Evolutionary conservation across 2,797 vertebrate genomes (phyloP), one percentile per base, ranked within the genome.

Genomic region (Acanthis flammea): DNA sequence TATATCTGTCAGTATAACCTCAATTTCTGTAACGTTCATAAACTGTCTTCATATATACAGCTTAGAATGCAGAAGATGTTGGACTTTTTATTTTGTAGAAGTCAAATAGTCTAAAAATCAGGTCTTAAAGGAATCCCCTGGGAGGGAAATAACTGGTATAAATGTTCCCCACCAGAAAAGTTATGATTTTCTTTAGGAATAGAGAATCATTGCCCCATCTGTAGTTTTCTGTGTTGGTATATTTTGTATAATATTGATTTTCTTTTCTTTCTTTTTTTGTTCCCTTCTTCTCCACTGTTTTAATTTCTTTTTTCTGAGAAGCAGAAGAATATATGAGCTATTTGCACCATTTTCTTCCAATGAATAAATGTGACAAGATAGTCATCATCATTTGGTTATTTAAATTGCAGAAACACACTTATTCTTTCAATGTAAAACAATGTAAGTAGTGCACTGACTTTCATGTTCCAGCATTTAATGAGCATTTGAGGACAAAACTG

Each of bases 11-110:
- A 37, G 16, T 42, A n/a, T 14, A 45, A 41, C 23, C 8, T 48
- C 5, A 0, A 1, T 50, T 67, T 48, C 12, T 30, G 39, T 53
- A 39, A 68, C 33, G 39, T n/a, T 63, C 0, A 0, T 75, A 76
- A 68, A 12, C 4, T 4, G 3, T 47, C 8, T 28, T 79, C n/a
- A 13, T 19, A 57, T 61, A 25, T 45, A 11, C 18, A 86, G 11
- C 6, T 33, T 21, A 58, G 30, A 76, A 45, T 1, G 4, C 5
- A 48, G 17, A 33, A 60, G 19, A 30, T 27, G 2, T 6, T 67
- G 6, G 3, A 24, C 39, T 77, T 73, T 31, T 84, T 62, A 45
- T 61, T 48, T 73, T 76, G 61, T 9, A 65, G 18, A 16, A 44
- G 45, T n/a, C n/a, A n/a, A n/a, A 19, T 22, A 57, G 14, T 65